phyloP scores from a whole-genome alignment of 2,113 vertebrate species.

The Dascyllus trimaculatus region DNA sequence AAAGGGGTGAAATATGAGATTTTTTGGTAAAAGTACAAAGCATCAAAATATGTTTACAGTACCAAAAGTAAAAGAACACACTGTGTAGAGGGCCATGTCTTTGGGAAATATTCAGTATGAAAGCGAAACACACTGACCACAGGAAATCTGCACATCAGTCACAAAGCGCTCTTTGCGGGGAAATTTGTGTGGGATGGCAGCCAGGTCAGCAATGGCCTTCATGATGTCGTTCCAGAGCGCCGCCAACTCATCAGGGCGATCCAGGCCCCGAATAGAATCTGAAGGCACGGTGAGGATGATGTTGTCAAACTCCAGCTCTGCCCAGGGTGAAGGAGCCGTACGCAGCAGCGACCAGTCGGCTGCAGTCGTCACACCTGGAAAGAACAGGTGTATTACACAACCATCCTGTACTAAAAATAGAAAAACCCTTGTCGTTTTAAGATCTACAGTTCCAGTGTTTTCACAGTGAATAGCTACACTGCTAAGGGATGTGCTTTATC shows the following conservation, averaged over 20 bases:
- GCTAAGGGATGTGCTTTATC: too few species aligned
- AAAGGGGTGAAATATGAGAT: too few species aligned
- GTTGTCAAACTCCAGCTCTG: conserved; percentile 88
- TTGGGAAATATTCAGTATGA: too few species aligned
- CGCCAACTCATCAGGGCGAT: conserved; percentile 83
- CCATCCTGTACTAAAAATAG: too few species aligned
- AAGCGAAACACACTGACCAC: conserved; percentile 63
- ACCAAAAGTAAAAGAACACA: too few species aligned
- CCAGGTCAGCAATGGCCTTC: conserved; percentile 83
- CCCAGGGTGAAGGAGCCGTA: conserved; percentile 83
- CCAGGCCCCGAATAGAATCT: conserved; percentile 62
- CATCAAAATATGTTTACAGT: too few species aligned
- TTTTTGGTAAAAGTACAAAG: too few species aligned
- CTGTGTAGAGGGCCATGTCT: too few species aligned
- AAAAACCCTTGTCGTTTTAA: too few species aligned
- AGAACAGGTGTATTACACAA: neutral
- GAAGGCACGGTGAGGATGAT: conserved; percentile 87
- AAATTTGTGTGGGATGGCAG: conserved; percentile 80
- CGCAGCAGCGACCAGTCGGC: conserved; percentile 79
- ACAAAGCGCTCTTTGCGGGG: conserved; percentile 89
- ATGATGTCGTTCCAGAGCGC: conserved; percentile 85
- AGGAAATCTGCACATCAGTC: conserved; percentile 87
- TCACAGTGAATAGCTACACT: too few species aligned
- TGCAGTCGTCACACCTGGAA: conserved; percentile 74
- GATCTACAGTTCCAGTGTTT: too few species aligned